phyloP scores from a whole-genome alignment of 2,113 vertebrate genomes.

The Platycercus adscitus region DNA sequence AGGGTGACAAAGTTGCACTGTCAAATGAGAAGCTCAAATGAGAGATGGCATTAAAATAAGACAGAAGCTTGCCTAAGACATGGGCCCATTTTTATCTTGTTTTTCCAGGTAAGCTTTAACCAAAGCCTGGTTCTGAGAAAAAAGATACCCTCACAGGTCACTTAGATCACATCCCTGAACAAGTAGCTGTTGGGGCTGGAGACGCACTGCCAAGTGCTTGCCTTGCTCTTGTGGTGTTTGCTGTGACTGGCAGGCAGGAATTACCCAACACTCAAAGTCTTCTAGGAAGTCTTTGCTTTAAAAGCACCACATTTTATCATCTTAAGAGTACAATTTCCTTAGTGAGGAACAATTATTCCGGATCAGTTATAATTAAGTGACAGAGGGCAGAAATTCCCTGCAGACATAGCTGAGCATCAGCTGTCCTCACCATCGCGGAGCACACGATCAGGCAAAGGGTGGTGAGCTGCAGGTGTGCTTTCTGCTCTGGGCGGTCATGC shows the following conservation, averaged over 20 bases:
- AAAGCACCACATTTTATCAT: not conserved
- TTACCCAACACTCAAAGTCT: not conserved
- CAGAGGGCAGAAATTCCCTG: not conserved
- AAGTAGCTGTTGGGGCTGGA: fast-evolving
- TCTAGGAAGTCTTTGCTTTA: not conserved
- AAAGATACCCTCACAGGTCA: fast-evolving
- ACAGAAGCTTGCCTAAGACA: not conserved
- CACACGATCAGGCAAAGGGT: fast-evolving
- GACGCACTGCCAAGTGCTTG: fast-evolving
- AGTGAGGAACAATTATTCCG: not conserved
- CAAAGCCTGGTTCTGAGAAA: not conserved
- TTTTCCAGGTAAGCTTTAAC: not conserved
- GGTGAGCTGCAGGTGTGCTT: not conserved
- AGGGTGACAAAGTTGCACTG: not conserved
- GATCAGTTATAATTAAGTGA: not conserved
- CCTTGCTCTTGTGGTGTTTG: fast-evolving
- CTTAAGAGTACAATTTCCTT: not conserved
- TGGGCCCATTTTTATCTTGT: not conserved
- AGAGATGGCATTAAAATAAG: not conserved
- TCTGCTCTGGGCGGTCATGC: not conserved
- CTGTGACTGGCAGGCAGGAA: not conserved
- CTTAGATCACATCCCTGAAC: not conserved
- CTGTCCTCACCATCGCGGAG: fast-evolving
- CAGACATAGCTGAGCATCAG: not conserved
- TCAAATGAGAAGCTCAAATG: not conserved